A percentile compares a stretch with the other conserved stretches of the same genome.
phyloP scores from a whole-genome alignment of 2,797 vertebrate genomes.

The Girardinus metallicus region DNA sequence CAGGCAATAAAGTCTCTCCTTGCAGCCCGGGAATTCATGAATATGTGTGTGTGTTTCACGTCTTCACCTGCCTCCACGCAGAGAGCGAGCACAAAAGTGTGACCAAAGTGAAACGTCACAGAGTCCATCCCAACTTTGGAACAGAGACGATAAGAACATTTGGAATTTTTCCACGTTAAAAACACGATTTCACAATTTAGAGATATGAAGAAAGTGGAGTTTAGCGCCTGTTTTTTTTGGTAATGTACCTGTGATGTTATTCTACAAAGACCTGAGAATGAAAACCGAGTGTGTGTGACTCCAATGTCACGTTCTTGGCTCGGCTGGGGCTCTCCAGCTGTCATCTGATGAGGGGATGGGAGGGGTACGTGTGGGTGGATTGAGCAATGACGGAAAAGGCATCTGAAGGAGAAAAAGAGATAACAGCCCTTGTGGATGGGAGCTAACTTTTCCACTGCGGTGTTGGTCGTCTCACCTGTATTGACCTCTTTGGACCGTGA shows the following conservation, averaged over 20 bases:
- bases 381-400: slow-evolving; percentile 39
- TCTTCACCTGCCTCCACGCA: slow-evolving; percentile 6
- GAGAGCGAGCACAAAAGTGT: neutral
- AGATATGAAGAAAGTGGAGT: slow-evolving; percentile 6
- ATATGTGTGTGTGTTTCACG: neutral
- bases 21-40: neutral
- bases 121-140: neutral
- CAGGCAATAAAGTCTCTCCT: slow-evolving; percentile 20
- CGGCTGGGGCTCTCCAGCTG: slow-evolving; percentile 50
- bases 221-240: slow-evolving; percentile 31
- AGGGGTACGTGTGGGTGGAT: slow-evolving; percentile 36
- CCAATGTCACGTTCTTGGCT: slow-evolving; percentile 62
- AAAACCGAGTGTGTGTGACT: slow-evolving; percentile 30
- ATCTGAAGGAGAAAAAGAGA: slow-evolving; percentile 61
- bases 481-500: slow-evolving; percentile 64
- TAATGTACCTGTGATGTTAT: slow-evolving; percentile 22
- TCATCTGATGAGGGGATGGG: slow-evolving; percentile 36
- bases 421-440: slow-evolving; percentile 15
- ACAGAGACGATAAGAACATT: slow-evolving; percentile 5
- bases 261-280: slow-evolving; percentile 13
- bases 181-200: slow-evolving; percentile 29
- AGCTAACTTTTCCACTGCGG: slow-evolving; percentile 53
- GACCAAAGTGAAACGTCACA: slow-evolving; percentile 17
- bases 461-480: slow-evolving; percentile 42
- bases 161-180: slow-evolving; percentile 1